Evolutionary conservation across 2,888 invertebrate genomes (phyloP).

Genomic region (Penaeus monodon): DNA sequence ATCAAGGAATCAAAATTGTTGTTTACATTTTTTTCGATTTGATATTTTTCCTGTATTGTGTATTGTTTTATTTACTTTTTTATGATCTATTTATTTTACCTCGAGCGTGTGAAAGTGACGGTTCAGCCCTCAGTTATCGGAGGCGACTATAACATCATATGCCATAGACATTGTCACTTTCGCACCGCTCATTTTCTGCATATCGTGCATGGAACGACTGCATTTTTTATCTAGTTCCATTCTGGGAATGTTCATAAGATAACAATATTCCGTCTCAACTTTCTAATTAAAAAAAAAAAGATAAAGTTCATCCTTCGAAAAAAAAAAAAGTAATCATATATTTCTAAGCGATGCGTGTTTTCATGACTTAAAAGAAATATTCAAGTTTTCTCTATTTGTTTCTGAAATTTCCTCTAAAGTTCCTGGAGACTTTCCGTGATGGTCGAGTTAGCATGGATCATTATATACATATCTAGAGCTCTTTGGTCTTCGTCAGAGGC

Average conservation of each 20-base stretch:
- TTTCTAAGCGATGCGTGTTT: too few relatives aligned
- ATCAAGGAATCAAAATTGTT: slow-evolving; percentile 33
- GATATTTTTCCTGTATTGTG: slow-evolving; percentile 36
- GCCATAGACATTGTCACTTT: slow-evolving; percentile 17
- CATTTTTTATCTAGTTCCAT: slow-evolving; percentile 25
- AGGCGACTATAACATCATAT: neutral
- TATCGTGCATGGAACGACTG: slow-evolving; percentile 49
- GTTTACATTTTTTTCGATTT: slow-evolving; percentile 24
- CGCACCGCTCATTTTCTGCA: slow-evolving; percentile 35
- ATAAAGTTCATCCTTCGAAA: too few relatives aligned
- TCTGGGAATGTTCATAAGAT: too few relatives aligned
- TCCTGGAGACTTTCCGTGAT: neutral
- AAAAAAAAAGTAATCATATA: too few relatives aligned
- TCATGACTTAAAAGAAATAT: too few relatives aligned
- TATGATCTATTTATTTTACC: neutral
- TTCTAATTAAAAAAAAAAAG: too few relatives aligned
- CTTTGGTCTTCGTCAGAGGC: slow-evolving; percentile 27
- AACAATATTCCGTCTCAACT: too few relatives aligned
- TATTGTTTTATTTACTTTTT: slow-evolving; percentile 27
- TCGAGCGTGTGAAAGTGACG: slow-evolving; percentile 42
- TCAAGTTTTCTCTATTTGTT: too few relatives aligned
- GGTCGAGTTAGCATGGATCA: neutral
- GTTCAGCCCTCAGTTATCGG: too few relatives aligned
- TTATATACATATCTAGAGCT: slow-evolving; percentile 4
- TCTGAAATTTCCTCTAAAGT: neutral